phyloP scores from a whole-genome alignment of 2,888 invertebrate species.

The Miltochrista miniata region DNA sequence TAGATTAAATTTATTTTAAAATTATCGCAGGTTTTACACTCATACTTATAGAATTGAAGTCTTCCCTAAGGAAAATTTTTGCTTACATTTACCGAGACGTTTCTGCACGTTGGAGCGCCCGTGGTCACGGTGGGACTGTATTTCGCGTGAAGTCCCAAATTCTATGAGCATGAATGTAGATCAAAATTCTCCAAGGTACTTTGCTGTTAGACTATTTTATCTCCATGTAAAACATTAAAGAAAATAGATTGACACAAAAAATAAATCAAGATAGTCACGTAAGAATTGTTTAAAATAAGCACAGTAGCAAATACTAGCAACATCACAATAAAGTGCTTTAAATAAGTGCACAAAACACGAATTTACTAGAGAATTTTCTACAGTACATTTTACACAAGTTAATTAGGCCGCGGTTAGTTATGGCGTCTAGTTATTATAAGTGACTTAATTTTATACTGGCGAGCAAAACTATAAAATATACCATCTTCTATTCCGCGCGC shows the following conservation, averaged over 20 bases:
- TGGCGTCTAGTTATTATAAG: conserved; percentile 41
- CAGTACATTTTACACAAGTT: conserved; percentile 66
- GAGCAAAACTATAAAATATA: conserved; percentile 20
- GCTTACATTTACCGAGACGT: too few species aligned
- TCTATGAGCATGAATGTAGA: too few species aligned
- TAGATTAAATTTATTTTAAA: too few species aligned
- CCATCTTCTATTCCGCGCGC: background rate
- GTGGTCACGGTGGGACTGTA: too few species aligned
- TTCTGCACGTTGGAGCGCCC: too few species aligned
- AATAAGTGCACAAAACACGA: conserved; percentile 66
- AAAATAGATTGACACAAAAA: background rate
- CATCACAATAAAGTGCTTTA: conserved; percentile 49
- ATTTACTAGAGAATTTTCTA: conserved; percentile 72
- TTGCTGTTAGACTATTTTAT: too few species aligned
- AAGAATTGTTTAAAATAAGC: background rate
- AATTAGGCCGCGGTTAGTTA: conserved; percentile 40
- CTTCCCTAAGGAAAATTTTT: too few species aligned
- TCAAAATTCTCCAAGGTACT: too few species aligned
- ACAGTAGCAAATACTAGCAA: conserved; percentile 21
- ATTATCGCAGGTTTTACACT: too few species aligned
- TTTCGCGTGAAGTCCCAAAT: too few species aligned
- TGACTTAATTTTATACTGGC: conserved; percentile 42
- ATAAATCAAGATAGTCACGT: background rate
- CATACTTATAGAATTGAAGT: too few species aligned
- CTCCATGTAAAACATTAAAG: background rate